A percentile compares a stretch with the other conserved stretches of the same genome.
These are phyloP conservation scores for Cygnus atratus DNA, from an alignment of 2,113 vertebrate genomes.

Conservation along the genomic window DNA sequence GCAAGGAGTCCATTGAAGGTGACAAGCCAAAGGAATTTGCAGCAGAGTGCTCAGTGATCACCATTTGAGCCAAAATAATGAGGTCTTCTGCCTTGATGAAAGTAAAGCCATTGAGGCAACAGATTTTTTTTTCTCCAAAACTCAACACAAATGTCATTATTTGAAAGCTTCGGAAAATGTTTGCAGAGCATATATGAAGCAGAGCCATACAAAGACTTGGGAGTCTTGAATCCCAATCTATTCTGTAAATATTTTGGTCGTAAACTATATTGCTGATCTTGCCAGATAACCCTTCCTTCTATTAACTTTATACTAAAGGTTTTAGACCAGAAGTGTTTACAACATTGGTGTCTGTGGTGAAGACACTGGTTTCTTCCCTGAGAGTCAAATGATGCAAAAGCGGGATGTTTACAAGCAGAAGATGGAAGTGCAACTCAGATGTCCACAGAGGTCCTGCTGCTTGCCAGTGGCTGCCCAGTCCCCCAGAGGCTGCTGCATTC, in stretches of 20 bases:
- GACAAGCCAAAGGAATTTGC: background rate
- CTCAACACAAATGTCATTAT: background rate
- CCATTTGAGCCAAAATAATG: background rate
- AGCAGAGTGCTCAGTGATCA: background rate
- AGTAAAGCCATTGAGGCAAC: accelerated
- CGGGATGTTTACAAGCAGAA: background rate
- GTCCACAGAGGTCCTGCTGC: background rate
- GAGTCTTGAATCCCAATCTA: background rate
- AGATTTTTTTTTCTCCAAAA: background rate
- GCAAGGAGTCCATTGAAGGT: background rate
- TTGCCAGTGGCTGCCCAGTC: background rate
- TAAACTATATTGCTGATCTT: background rate
- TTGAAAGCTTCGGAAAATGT: background rate
- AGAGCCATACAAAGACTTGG: background rate
- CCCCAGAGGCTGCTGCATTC: accelerated
- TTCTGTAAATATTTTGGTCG: background rate
- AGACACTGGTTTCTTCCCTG: background rate
- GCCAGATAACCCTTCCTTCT: background rate
- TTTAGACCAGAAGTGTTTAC: background rate
- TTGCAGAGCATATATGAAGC: background rate
- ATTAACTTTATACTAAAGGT: background rate
- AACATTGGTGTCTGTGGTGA: background rate
- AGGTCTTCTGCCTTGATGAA: accelerated
- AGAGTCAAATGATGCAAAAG: background rate
- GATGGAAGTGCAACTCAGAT: background rate